These are phyloP conservation scores for Mastigias papua DNA, from an alignment of 30 jellyfish, hydroid and myxozoan species.

Conservation along the genomic window DNA sequence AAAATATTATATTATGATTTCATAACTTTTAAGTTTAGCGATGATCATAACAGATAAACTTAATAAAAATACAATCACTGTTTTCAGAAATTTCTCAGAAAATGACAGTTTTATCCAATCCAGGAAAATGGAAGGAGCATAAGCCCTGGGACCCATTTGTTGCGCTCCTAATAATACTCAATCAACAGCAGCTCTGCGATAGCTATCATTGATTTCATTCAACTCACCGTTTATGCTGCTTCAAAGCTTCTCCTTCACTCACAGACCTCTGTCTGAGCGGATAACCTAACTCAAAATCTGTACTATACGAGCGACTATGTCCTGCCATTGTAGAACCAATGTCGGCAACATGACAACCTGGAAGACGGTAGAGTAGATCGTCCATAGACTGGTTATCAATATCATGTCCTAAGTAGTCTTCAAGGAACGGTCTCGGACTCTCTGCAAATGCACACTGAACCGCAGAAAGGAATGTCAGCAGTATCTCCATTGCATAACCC, in stretches of 20 bases:
- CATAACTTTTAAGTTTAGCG: too few relatives aligned
- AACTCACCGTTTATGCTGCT: conserved; percentile 48
- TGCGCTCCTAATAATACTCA: too few relatives aligned
- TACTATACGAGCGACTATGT: conserved; percentile 87
- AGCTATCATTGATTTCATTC: too few relatives aligned
- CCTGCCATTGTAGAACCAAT: conserved; percentile 49
- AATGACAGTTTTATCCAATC: too few relatives aligned
- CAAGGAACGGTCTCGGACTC: conserved; percentile 75
- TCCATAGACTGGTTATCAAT: conserved; percentile 72
- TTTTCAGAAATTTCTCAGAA: too few relatives aligned
- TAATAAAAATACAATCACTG: too few relatives aligned
- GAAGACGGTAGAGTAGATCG: conserved; percentile 54
- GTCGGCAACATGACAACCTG: conserved; percentile 25
- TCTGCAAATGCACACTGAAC: conserved; percentile 92
- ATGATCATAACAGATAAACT: too few relatives aligned
- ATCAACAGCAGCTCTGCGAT: too few relatives aligned
- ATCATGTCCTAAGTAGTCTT: conserved; percentile 38
- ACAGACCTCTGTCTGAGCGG: conserved; percentile 76
- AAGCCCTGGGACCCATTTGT: too few relatives aligned
- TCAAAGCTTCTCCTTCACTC: conserved; percentile 55
- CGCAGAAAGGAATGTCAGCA: conserved; percentile 88
- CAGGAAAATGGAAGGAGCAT: too few relatives aligned
- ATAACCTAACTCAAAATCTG: conserved; percentile 75
- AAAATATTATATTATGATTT: too few relatives aligned
- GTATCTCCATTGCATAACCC: conserved; percentile 97